Evolutionary conservation across 1,140 invertebrate genomes (phyloP).

Genomic region (Ganaspis sp.): DNA sequence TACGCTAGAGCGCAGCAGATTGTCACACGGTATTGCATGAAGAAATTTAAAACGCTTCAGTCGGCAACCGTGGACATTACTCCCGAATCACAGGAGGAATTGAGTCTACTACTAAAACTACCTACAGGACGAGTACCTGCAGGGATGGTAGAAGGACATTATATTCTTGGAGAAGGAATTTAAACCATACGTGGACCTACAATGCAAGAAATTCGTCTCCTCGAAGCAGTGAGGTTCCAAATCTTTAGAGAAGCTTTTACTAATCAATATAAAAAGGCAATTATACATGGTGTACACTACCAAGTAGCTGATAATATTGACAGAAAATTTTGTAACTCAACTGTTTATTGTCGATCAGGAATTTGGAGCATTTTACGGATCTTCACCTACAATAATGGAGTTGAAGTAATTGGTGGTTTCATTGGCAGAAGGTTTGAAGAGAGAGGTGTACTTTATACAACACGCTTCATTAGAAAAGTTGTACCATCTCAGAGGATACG

Average conservation of each 20-base stretch:
- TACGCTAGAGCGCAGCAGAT: constrained; percentile 19
- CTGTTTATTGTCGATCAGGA: background rate
- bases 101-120: too few relatives aligned
- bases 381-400: background rate
- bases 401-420: background rate
- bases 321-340: background rate
- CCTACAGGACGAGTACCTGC: too few relatives aligned
- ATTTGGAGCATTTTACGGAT: background rate
- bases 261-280: too few relatives aligned
- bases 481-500: too few relatives aligned
- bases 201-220: too few relatives aligned
- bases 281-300: background rate
- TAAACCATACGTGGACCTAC: too few relatives aligned
- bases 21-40: background rate
- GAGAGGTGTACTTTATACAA: background rate
- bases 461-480: background rate
- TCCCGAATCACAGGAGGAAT: too few relatives aligned
- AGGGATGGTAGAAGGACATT: too few relatives aligned
- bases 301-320: background rate
- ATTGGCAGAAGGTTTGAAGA: background rate
- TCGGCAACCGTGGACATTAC: too few relatives aligned
- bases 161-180: too few relatives aligned
- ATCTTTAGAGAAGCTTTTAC: too few relatives aligned
- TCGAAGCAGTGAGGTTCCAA: too few relatives aligned
- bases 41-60: background rate